A percentile compares a stretch with the other conserved stretches of the same genome.
These are phyloP conservation scores for Orestias chungarensis DNA, from an alignment of 2,797 vertebrate genomes.

Conservation along the genomic window DNA sequence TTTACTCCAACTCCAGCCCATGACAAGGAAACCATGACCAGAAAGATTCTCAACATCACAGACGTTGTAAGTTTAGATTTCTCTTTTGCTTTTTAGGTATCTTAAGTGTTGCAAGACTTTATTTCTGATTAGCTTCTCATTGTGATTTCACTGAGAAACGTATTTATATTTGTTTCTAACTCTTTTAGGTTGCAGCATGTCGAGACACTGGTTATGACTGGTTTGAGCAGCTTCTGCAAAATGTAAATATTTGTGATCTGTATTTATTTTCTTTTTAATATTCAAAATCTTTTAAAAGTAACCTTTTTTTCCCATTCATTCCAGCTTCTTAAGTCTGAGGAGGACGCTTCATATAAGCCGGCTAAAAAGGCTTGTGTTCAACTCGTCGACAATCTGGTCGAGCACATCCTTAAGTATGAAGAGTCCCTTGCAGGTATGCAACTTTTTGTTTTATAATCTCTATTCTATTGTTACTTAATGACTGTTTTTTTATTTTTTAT, in stretches of 20 bases:
- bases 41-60: slow-evolving; percentile 98
- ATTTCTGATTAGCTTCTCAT: neutral
- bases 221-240: slow-evolving; percentile 98
- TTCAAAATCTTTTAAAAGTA: neutral
- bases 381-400: slow-evolving; percentile 96
- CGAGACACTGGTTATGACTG: slow-evolving; percentile 97
- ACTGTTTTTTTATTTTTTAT: neutral
- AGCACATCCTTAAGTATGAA: slow-evolving; percentile 97
- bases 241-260: slow-evolving; percentile 75
- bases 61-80: slow-evolving; percentile 86
- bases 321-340: slow-evolving; percentile 93
- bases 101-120: neutral
- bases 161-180: slow-evolving; percentile 10
- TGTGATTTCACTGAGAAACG: neutral
- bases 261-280: neutral
- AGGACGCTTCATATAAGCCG: slow-evolving; percentile 95
- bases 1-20: slow-evolving; percentile 94
- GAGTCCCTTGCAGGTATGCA: slow-evolving; percentile 91
- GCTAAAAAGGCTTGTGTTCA: slow-evolving; percentile 97
- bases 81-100: neutral
- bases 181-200: slow-evolving; percentile 90
- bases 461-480: neutral
- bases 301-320: neutral
- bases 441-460: neutral
- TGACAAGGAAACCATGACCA: slow-evolving; percentile 95